A percentile compares a stretch with the other conserved stretches of the same genome.
These are phyloP conservation scores for Gambelia wislizenii DNA, from an alignment of 2,797 vertebrate genomes.

Conservation along the genomic window DNA sequence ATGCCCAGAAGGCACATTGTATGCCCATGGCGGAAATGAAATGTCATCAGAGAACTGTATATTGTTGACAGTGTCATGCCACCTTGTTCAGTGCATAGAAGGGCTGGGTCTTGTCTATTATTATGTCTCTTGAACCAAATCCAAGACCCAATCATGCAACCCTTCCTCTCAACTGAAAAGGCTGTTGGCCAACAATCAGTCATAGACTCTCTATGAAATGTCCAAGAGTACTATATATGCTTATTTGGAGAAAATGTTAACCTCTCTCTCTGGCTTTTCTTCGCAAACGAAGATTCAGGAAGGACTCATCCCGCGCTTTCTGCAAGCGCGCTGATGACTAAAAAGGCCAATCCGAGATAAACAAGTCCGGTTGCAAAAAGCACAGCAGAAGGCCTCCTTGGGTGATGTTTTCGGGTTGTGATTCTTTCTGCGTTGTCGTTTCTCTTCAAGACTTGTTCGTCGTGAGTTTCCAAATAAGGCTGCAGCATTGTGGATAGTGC, in stretches of 20 bases:
- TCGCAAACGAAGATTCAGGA: too few species aligned
- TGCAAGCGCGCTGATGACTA: too few species aligned
- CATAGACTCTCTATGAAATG: not conserved
- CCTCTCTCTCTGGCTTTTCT: too few species aligned
- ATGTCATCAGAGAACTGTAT: constrained; percentile 23
- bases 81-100: constrained; percentile 41
- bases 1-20: constrained; percentile 49
- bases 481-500: too few species aligned
- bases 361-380: too few species aligned
- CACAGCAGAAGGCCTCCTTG: too few species aligned
- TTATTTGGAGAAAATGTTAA: constrained; percentile 22
- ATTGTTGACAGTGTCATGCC: constrained; percentile 19
- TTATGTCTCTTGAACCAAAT: constrained; percentile 19
- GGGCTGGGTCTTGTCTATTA: constrained; percentile 30
- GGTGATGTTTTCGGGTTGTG: too few species aligned
- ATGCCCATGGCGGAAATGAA: constrained; percentile 54
- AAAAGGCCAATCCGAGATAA: too few species aligned
- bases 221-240: constrained; percentile 29
- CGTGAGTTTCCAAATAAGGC: too few species aligned
- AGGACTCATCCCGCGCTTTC: too few species aligned
- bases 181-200: constrained; percentile 25
- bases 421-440: too few species aligned
- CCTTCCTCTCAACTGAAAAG: constrained; percentile 8
- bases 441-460: too few species aligned
- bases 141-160: not conserved